Evolutionary conservation across 2,888 invertebrate species (phyloP), one percentile per base, ranked within the genome.

Genomic region (Synergus japonicus): DNA sequence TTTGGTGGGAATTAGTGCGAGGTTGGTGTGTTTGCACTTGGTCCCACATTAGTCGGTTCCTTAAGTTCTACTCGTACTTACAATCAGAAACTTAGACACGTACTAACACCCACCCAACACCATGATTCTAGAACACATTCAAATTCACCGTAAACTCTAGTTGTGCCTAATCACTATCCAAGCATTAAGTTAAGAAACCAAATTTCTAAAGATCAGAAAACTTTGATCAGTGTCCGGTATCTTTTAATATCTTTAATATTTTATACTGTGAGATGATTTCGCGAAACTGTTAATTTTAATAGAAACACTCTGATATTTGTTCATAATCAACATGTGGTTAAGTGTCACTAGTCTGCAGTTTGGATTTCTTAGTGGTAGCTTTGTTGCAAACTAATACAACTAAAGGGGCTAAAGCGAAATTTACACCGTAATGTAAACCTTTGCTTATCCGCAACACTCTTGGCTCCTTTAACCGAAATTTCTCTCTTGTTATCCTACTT

Each of bases 1-100:
- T 79, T 78, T 76, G 76, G 76, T 78, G 79, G 77, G 79, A 81
- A 83, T 83, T 83, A 83, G 83, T 78, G 77, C 73, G 54, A 76
- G 79, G 78, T 83, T 54, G 81, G 78, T 69, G 58, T 65, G 15
- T 77, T 66, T 76, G 78, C 44, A 10, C 63, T 64, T 49, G 73
- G 49, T 69, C 8, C 29, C 73, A 77, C 81, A 78, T 81, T 76
- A 80, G 76, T 79, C 77, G 78, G 76, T 78, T 76, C 63, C 73
- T 73, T 73, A 73, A 73, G 67, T 13, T 18, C 41, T 60, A 66
- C 78, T 78, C 67, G 63, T 67, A 66, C 49, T 76, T 73, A 13
- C 29, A 29, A 29, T 29, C 29, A 29, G 5, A 37, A 3, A 37
- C 37, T 37, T 37, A 63, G n/a, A 58, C 10, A 73, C 73, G 37